phyloP scores from a whole-genome alignment of 2,113 vertebrate species.

The Entomyzon cyanotis region DNA sequence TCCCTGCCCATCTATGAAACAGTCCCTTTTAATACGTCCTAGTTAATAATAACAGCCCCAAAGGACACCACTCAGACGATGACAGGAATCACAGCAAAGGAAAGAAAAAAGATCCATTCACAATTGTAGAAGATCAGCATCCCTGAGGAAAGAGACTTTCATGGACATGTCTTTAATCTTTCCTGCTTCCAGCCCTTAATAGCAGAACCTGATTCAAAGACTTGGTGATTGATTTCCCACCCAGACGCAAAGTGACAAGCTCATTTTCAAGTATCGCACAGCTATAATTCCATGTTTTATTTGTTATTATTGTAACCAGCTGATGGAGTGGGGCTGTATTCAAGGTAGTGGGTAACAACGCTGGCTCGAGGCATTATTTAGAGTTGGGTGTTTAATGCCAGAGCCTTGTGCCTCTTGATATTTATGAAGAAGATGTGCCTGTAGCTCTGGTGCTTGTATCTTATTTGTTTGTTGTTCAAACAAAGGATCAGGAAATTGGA shows the following conservation, averaged over 20 bases:
- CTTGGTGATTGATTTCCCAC: conserved; percentile 48
- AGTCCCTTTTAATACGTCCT: neutral
- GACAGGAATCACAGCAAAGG: neutral
- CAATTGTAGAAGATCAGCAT: neutral
- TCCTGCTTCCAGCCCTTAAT: conserved; percentile 3
- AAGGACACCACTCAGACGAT: neutral
- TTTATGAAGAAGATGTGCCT: conserved; percentile 60
- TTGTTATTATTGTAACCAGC: conserved; percentile 67
- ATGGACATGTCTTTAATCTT: conserved; percentile 43
- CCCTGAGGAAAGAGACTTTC: neutral
- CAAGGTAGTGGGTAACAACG: conserved; percentile 6
- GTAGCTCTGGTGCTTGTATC: neutral
- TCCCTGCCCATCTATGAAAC: neutral
- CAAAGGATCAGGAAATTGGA: conserved; percentile 68
- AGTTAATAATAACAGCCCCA: neutral
- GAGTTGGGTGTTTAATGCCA: neutral
- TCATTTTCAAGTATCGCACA: conserved; percentile 56
- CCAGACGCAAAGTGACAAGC: conserved; percentile 48
- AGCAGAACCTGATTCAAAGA: conserved; percentile 12
- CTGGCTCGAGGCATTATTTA: conserved; percentile 44
- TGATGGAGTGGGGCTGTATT: conserved; percentile 36
- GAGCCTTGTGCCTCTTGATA: conserved; percentile 22
- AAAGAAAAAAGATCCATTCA: neutral
- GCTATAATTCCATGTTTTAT: conserved; percentile 58
- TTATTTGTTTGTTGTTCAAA: conserved; percentile 67